Conservation (phyloP, 2,888 invertebrate genomes). For the Agonopterix heracliana region DNA sequence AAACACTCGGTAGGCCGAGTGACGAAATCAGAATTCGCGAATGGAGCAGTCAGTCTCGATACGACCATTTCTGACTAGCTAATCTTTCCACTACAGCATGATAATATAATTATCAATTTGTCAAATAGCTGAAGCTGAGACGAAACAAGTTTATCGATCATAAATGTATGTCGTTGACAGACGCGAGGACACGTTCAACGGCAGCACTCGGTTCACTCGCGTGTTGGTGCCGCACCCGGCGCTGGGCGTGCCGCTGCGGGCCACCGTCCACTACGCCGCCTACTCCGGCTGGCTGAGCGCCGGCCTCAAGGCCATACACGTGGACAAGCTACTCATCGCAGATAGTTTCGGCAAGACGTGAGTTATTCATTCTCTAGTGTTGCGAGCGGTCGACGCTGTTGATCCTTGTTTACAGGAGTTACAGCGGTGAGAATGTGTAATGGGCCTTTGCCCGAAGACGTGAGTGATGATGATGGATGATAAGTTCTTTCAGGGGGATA, state of each 20-base stretch:
- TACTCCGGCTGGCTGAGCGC: constrained; percentile 95
- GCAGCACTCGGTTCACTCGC: constrained; percentile 84
- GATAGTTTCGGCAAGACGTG: constrained; percentile 90
- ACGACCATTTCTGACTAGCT: too few relatives aligned
- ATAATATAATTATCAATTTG: too few relatives aligned
- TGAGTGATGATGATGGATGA: constrained; percentile 52
- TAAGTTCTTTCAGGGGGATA: background rate
- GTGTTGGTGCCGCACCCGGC: constrained; percentile 94
- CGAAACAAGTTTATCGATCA: too few relatives aligned
- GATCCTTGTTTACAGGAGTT: too few relatives aligned
- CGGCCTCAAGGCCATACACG: constrained; percentile 85
- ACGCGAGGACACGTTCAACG: constrained; percentile 85
- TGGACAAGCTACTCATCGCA: constrained; percentile 88
- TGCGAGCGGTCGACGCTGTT: background rate
- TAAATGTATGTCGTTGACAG: constrained; percentile 44
- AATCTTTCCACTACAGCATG: too few relatives aligned
- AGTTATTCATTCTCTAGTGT: constrained; percentile 25
- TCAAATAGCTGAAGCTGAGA: too few relatives aligned
- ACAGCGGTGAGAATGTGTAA: too few relatives aligned
- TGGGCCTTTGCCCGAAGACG: too few relatives aligned
- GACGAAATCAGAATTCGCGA: too few relatives aligned
- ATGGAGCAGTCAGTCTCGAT: too few relatives aligned
- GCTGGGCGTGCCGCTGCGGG: constrained; percentile 82
- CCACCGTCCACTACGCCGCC: constrained; percentile 88
- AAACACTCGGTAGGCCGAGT: too few relatives aligned